These are phyloP conservation scores for Sebastes vulpes DNA, from an alignment of 2,797 vertebrate genomes.

Conservation along the genomic window DNA sequence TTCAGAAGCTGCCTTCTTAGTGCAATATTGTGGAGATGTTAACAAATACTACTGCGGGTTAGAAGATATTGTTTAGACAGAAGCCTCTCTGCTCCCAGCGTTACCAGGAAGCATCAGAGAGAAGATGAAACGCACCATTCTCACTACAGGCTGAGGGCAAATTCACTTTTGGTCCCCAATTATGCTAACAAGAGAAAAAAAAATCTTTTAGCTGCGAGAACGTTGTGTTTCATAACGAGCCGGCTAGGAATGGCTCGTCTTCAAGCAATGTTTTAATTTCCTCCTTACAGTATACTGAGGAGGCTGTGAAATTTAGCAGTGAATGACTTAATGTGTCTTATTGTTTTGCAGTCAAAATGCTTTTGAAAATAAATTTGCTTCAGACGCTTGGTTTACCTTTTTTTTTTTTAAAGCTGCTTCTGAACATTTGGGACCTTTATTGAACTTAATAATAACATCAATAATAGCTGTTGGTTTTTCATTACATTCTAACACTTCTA, in stretches of 20 bases:
- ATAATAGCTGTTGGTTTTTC: not conserved
- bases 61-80: constrained; percentile 71
- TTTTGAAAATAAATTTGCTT: not conserved
- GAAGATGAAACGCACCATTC: constrained; percentile 78
- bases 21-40: constrained; percentile 80
- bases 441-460: not conserved
- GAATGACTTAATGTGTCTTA: constrained; percentile 35
- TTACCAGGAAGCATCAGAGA: constrained; percentile 72
- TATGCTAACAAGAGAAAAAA: constrained; percentile 83
- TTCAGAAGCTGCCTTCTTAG: constrained; percentile 67
- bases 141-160: constrained; percentile 74
- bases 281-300: constrained; percentile 6
- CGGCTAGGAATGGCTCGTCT: constrained; percentile 62
- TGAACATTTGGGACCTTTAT: not conserved
- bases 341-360: constrained; percentile 32
- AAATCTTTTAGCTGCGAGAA: constrained; percentile 65
- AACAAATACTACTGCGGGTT: constrained; percentile 73
- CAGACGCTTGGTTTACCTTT: not conserved
- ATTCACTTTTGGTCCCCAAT: constrained; percentile 83
- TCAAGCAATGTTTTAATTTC: constrained; percentile 59
- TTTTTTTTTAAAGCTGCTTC: not conserved
- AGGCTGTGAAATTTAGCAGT: constrained; percentile 34
- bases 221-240: constrained; percentile 74
- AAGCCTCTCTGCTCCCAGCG: constrained; percentile 69
- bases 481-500: not conserved